These are phyloP conservation scores for Stratiolaelaps scimitus DNA, from an alignment of 1,140 invertebrate genomes.

Conservation along the genomic window DNA sequence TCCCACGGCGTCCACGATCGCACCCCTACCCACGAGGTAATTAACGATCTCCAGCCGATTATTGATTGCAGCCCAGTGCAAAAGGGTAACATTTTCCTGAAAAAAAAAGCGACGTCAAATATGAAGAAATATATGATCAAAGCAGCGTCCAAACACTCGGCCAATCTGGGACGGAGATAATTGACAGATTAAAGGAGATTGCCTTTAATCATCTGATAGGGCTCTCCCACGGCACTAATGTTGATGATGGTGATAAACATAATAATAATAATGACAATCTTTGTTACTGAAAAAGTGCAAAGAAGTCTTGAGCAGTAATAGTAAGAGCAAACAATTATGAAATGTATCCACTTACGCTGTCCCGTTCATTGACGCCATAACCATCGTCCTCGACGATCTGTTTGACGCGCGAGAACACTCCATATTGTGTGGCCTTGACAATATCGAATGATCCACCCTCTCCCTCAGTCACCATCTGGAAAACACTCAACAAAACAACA, in stretches of 20 bases:
- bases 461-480: constrained; percentile 3
- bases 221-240: too few species aligned
- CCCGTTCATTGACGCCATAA: constrained; percentile 75
- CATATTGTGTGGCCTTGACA: constrained; percentile 84
- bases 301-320: not conserved
- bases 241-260: too few species aligned
- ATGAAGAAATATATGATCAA: too few species aligned
- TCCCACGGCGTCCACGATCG: constrained; percentile 79
- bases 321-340: not conserved
- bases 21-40: constrained; percentile 72
- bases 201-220: too few species aligned
- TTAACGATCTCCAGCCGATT: constrained; percentile 83
- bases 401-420: constrained; percentile 63
- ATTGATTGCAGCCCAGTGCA: constrained; percentile 98
- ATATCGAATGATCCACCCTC: constrained; percentile 57
- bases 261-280: not conserved
- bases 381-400: constrained; percentile 68
- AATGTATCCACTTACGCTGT: constrained; percentile 42
- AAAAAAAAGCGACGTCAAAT: not conserved
- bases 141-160: too few species aligned
- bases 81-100: constrained; percentile 73
- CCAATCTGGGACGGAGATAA: too few species aligned
- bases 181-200: too few species aligned
- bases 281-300: not conserved
- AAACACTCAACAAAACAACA: too few species aligned